Evolutionary conservation across 2,888 invertebrate species (phyloP), one percentile per base, ranked within the genome.

Genomic region (Hirtodrosophila trivittata): DNA sequence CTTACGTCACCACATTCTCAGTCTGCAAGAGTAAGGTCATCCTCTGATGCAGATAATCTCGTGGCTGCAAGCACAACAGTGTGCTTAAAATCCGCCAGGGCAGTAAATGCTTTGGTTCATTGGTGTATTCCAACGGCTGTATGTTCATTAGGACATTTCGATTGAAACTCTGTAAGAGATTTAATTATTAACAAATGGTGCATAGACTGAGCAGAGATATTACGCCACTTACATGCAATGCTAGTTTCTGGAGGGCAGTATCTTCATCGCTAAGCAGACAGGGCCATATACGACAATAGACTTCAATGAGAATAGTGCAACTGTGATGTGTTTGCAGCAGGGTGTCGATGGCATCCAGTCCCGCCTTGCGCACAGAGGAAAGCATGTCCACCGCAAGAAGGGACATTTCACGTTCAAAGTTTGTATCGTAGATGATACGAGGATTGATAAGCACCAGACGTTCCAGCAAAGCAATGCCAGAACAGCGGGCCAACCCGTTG

Each of bases 81-180:
- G 88, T 89, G 5, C 88, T 74, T 28, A 90, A 67, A 37, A 90
- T 90, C 1, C 87, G 82, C 90, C 90, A 90, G 8, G 90, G 91
- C 86, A 90, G 87, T 43, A 89, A 88, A 62, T 90, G 88, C 45
- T 86, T 87, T 0, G 90, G 85, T 39, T 83, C 74, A 70, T 90
- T 90, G 1, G 89, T 88, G 57, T 85, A 82, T 52, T 90, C 91
- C 39, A 90, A 72, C 1, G 90, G 84, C 28, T 82, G 77, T 25
- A 90, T 81, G 43, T 90, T 90, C 14, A 77, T 67, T 12, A 90
- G 65, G 0, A 90, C 90, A 47, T 84, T 84, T 0, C 74, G 81
- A 43, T 87, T 82, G 32, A 90, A 90, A 35, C 90, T 90, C 90
- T 90, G 13, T 18, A 58, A 16, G 3, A n/a, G 33, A n/a, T 28